Conservation (phyloP, 2,888 invertebrate species). For the Drosophila infuscata region DNA sequence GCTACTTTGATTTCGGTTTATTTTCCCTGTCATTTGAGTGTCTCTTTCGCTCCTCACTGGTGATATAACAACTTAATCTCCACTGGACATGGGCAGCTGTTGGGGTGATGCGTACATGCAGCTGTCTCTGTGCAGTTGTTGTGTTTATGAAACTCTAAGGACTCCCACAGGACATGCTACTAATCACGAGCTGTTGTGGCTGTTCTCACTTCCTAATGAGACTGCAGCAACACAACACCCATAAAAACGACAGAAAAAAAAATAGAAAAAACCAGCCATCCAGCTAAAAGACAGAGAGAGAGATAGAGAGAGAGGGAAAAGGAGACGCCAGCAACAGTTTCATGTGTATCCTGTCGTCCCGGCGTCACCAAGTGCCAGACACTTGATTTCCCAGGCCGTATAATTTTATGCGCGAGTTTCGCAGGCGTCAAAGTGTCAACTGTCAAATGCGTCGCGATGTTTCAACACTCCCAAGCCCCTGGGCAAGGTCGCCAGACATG, state of each 20-base stretch:
- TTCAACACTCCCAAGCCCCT: constrained; percentile 57
- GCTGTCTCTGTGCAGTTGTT: constrained; percentile 53
- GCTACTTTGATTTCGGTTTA: constrained; percentile 74
- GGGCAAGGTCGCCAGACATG: constrained; percentile 57
- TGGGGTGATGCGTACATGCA: constrained; percentile 29
- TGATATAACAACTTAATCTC: constrained; percentile 62
- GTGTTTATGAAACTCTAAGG: constrained; percentile 39
- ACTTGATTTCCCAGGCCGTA: constrained; percentile 70
- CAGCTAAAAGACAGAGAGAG: neutral
- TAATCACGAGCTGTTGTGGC: constrained; percentile 60
- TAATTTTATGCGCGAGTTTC: constrained; percentile 72
- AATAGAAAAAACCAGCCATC: neutral
- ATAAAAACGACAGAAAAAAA: constrained; percentile 30
- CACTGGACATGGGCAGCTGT: constrained; percentile 56
- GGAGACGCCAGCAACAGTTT: constrained; percentile 17
- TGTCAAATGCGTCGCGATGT: constrained; percentile 61
- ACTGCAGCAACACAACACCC: constrained; percentile 72
- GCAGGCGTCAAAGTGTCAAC: constrained; percentile 69
- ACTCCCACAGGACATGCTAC: constrained; percentile 67
- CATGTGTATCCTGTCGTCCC: constrained; percentile 53
- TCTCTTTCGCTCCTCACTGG: constrained; percentile 1
- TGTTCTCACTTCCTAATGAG: constrained; percentile 77
- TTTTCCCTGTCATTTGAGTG: constrained; percentile 31
- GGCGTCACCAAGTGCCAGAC: constrained; percentile 69
- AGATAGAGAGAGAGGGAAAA: neutral